These are phyloP conservation scores for Clytia hemisphaerica DNA, from an alignment of 30 jellyfish, hydroid and myxozoan species.

Conservation along the genomic window DNA sequence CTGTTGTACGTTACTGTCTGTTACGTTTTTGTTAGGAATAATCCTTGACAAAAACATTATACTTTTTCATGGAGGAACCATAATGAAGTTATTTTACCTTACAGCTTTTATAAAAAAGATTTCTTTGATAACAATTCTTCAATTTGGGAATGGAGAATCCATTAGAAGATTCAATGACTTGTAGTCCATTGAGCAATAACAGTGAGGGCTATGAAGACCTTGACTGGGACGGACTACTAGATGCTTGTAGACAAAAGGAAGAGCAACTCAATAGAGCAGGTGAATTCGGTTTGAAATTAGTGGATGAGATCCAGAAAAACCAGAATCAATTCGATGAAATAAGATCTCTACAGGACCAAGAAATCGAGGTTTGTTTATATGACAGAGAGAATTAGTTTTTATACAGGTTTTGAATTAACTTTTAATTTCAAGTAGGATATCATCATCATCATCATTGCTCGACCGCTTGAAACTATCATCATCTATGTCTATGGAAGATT, in stretches of 20 bases:
- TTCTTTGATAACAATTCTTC: too few species aligned
- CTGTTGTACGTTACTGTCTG: too few species aligned
- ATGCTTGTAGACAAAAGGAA: slow-evolving; percentile 23
- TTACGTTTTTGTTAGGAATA: too few species aligned
- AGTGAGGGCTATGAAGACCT: slow-evolving; percentile 13
- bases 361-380: slow-evolving; percentile 9
- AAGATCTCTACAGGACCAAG: slow-evolving; percentile 30
- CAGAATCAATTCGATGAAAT: slow-evolving; percentile 26
- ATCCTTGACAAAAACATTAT: too few species aligned
- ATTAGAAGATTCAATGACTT: too few species aligned
- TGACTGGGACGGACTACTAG: slow-evolving; percentile 31
- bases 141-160: too few species aligned
- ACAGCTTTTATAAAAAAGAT: too few species aligned
- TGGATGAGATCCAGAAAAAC: slow-evolving; percentile 9
- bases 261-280: slow-evolving; percentile 28
- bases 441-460: too few species aligned
- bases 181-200: too few species aligned
- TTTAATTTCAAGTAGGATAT: too few species aligned
- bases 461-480: neutral
- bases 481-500: neutral
- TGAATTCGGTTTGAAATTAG: slow-evolving; percentile 17
- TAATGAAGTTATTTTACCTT: too few species aligned
- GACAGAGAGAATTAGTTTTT: neutral
- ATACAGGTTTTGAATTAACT: neutral
- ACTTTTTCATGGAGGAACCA: too few species aligned